Evolutionary conservation across 2,797 vertebrate genomes (phyloP), one percentile per base, ranked within the genome.

Genomic region (Scleropages formosus): DNA sequence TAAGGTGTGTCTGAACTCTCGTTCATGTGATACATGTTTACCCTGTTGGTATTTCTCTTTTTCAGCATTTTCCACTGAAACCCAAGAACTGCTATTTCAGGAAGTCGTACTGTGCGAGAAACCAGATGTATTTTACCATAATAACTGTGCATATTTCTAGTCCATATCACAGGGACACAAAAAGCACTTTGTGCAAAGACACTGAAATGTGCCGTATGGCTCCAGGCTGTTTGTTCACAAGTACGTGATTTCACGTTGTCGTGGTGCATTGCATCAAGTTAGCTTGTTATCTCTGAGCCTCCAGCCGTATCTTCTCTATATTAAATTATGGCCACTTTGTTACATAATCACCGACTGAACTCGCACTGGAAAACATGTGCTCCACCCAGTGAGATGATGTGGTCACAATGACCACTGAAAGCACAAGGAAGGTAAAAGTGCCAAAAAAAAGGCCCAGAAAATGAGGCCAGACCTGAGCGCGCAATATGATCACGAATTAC

Each of bases 381-480:
- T 70, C 71, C 20, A 20, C 59, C 20, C 60, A 24, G 3, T 24
- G 26, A 11, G 44, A 74, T 74, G 15, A 64, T 74, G 60, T 49
- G 58, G 61, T 39, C 31, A 61, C 39, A 61, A 58, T 22, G 16
- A 8, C 39, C 1, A 16, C 26, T 12, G 24, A 13, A 15, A 65
- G 16, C n/a, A 10, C n/a, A 24, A 3, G 24, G 31, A 44, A 1
- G n/a, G 31, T n/a, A n/a, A 16, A n/a, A 4, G 15, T 4, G 15
- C 24, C 59, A 18, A 59, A 39, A 39, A 39, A 31, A 39, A 39
- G 39, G 31, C 31, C 2, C 6, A 39, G 31, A 6, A 39, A 39
- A 39, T 6, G 39, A 31, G 31, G 31, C 31, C 31, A 39, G 31
- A 39, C 39, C 31, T 6, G 6, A 39, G 31, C 31, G 39, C 31